Evolutionary conservation across 2,888 invertebrate species (phyloP).

Genomic region (Augochlorella aurata): DNA sequence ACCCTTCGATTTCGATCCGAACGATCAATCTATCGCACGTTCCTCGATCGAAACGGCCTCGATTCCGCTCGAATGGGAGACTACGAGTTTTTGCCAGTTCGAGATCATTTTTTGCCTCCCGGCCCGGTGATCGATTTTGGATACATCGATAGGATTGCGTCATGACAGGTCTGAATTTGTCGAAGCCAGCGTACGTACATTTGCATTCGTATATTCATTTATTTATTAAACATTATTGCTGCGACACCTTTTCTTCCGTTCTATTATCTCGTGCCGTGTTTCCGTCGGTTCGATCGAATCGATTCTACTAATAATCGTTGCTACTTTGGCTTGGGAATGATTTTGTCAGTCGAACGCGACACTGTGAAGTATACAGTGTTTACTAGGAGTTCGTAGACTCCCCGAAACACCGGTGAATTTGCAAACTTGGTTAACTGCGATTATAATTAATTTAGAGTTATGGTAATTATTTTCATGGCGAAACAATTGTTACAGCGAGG

Average conservation of each 20-base stretch:
- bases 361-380: neutral
- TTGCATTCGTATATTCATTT: neutral
- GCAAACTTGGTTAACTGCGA: neutral
- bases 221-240: neutral
- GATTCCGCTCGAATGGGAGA: constrained; percentile 38
- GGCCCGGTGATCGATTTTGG: constrained; percentile 37
- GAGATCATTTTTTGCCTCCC: constrained; percentile 9
- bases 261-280: neutral
- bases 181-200: constrained; percentile 73
- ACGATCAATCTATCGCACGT: neutral
- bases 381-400: neutral
- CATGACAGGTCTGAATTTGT: constrained; percentile 70
- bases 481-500: neutral
- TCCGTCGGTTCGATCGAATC: neutral
- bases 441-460: neutral
- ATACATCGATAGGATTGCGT: constrained; percentile 64
- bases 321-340: neutral
- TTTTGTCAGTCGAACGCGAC: neutral
- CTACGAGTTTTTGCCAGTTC: constrained; percentile 19
- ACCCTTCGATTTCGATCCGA: neutral
- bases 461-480: neutral
- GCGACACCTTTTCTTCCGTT: neutral
- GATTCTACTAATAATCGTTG: neutral
- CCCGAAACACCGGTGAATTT: neutral
- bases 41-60: neutral